Base-by-base conservation (phyloP, 2,888 invertebrate species). In the Prosapia bicincta region DNA sequence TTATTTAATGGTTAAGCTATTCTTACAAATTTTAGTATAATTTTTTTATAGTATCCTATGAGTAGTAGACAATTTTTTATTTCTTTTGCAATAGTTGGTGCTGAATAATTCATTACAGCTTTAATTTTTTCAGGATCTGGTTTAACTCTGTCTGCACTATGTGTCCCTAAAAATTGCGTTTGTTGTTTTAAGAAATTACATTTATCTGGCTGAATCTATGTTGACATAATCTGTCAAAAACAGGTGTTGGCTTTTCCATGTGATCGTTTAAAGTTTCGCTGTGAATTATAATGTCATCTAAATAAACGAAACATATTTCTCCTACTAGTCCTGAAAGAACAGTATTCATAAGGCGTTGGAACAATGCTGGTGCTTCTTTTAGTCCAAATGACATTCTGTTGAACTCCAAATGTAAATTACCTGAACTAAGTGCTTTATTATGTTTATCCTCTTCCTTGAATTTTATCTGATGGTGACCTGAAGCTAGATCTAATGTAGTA, bases 211-310 rank as follows among this genome's bases (percentile, higher is more conserved):
- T 38, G 9, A 32, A 30, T 7, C 13, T 69, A 25, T 43, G 65
- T 24, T 74, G 30, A 25, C 65, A 5, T 20, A 69, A 70, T 28
- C 69, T 32, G 10, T 68, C 28, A 38, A 69, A 76, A 30, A 76
- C 76, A n/a, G 26, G 13, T 3, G 23, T 24, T 3, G 73, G n/a
- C 20, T 30, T 68, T 9, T 68, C 3, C 30, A 54, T 20, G 38
- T 75, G 75, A 13, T 71, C 65, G 3, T 75, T 26, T 23, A 71
- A 7, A 3, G 70, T 65, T n/a, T n/a, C n/a, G n/a, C n/a, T n/a
- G n/a, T n/a, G n/a, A n/a, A n/a, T n/a, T n/a, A n/a, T n/a, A n/a
- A 76, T 66, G 23, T 76, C 76, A 43, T 73, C 76, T 32, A 75
- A 10, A 65, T 71, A 71, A 9, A 71, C 68, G 26, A 71, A 68